Base-by-base conservation (phyloP, 2,888 invertebrate species). In the Drosophila neutralis region DNA sequence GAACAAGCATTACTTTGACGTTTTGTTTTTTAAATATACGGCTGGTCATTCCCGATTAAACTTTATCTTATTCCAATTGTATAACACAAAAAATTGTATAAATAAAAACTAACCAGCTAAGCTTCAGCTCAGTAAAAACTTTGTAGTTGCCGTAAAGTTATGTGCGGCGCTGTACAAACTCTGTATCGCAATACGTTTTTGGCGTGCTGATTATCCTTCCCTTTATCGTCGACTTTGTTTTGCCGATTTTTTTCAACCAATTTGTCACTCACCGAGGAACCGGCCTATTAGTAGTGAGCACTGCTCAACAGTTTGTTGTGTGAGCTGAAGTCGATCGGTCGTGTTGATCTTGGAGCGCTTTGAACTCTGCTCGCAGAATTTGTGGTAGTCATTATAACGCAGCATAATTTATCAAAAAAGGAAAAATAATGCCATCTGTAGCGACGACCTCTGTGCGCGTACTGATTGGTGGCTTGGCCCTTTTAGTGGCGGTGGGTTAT, bases 401-500 rank as follows among this genome's bases (percentile, higher is more conserved):
- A 58, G 38, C 29, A 29, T 18, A 29, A 40, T 49, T 27, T n/a
- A 24, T 35, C 24, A 24, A 51, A 24, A 29, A 52, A 18, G n/a
- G 11, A 45, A n/a, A 35, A 54, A 72, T 48, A 35, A 77, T 72
- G 80, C 70, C 78, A 38, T 65, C 80, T 33, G 76, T 51, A 54
- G 69, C 89, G 78, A 76, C 84, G 42, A 76, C 90, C 11, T 57
- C 80, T 13, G 57, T 81, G 18, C 87, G 91, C 68, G 73, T 89
- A 2, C 52, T 85, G 4, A 68, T 93, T 66, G 91, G 89, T 21
- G 78, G 59, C 4, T 11, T 91, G 7, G 71, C 82, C n/a, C 67
- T 92, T 53, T 60, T 82, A 11, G 15, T 84, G 11, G 93, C 91
- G 0, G 79, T 91, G 0, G 69, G 90, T n/a, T 90, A 84, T 52